Base-by-base conservation (phyloP, 2,113 vertebrate species). In the Labeo catla region DNA sequence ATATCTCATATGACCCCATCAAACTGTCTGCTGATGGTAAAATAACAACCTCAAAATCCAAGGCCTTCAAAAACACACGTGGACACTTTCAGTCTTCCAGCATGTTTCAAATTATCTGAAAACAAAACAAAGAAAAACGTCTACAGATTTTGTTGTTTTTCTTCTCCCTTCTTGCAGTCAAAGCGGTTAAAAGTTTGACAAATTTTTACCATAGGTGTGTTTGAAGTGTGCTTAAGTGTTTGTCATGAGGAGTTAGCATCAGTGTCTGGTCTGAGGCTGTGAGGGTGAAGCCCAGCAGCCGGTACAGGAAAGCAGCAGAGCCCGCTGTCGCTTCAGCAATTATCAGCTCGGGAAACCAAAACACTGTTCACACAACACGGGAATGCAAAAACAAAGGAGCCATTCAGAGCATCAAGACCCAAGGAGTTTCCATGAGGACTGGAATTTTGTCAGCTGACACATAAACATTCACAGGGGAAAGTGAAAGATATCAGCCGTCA, bases 381-480 rank as follows among this genome's bases (percentile, higher is more conserved):
- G 88, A 93, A 94, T 89, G 90, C 87, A 91, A 92, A 94, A 93
- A 95, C 93, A 95, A 95, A 93, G 89, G 86, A 87, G 83, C 81
- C 89, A 91, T 94, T 95, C 92, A 94, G 89, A 86, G 90, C 84
- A 59, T 74, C 83, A 91, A 91, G 90, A 91, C 89, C 90, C 85
- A 86, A 89, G 90, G 90, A 93, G 91, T 93, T 94, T 94, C 92
- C 91, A 92, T 89, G 89, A 90, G 85, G 89, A 89, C 50, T 87
- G 86, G 84, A 88, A 90, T 93, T 91, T 90, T 92, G 92, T 93
- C 91, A 93, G 87, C 88, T 90, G 89, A 93, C 91, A 92, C 83
- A 87, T 90, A 81, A 85, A 87, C 81, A 86, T 80, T 82, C 82
- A 90, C 85, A 88, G 88, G 91, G 90, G 86, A 89, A 91, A 92